Conservation (phyloP, 1,140 invertebrate species). For the Drosophila sucinea region DNA sequence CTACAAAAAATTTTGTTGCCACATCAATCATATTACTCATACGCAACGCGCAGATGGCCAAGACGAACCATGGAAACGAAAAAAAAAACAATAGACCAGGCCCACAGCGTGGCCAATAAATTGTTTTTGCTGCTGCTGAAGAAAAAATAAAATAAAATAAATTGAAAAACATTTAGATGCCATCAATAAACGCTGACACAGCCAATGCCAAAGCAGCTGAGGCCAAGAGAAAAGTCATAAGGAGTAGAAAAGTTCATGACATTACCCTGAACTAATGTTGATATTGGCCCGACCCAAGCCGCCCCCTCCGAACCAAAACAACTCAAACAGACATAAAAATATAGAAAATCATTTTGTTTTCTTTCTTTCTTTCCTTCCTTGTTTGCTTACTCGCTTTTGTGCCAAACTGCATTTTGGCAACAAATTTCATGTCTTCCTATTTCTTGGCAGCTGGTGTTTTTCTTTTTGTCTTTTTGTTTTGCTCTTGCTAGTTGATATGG, state of each 20-base stretch:
- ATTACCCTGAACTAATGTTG: conserved; percentile 77
- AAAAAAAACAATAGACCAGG: conserved; percentile 23
- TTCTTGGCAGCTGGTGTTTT: conserved; percentile 67
- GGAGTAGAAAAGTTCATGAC: conserved; percentile 65
- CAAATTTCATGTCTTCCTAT: conserved; percentile 41
- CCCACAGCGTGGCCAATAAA: conserved; percentile 68
- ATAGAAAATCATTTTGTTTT: conserved; percentile 63
- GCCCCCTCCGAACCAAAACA: conserved; percentile 38
- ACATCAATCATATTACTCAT: conserved; percentile 73
- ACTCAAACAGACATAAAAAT: conserved; percentile 75
- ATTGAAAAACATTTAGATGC: conserved; percentile 80
- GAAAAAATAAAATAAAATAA: conserved; percentile 67
- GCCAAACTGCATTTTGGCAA: conserved; percentile 69
- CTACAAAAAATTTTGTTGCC: conserved; percentile 71
- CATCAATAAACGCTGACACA: conserved; percentile 81
- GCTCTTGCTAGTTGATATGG: conserved; percentile 47
- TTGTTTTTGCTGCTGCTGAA: conserved; percentile 40
- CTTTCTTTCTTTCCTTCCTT: background rate
- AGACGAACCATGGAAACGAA: conserved; percentile 16
- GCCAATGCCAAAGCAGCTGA: conserved; percentile 68
- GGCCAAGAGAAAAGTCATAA: conserved; percentile 42
- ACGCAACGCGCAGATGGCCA: conserved; percentile 39
- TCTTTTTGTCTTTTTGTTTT: conserved; percentile 27
- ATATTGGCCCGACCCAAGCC: conserved; percentile 56
- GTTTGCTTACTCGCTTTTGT: background rate